phyloP scores from a whole-genome alignment of 1,140 invertebrate genomes.

The Halictus rubicundus region DNA sequence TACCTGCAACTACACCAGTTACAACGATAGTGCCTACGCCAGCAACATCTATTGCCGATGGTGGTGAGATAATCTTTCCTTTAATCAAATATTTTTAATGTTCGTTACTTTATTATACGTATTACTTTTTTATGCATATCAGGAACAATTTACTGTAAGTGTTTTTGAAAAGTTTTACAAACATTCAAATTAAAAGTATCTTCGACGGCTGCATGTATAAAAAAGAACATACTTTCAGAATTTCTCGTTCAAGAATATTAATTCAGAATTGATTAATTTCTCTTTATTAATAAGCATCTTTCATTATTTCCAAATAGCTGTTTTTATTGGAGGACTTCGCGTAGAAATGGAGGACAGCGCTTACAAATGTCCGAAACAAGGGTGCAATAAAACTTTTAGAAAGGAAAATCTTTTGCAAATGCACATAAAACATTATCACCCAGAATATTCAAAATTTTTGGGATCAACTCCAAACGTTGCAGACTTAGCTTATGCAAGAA shows the following conservation, averaged over 20 bases:
- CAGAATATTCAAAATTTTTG: conserved; percentile 87
- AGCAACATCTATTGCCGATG: conserved; percentile 63
- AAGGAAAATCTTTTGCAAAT: conserved; percentile 94
- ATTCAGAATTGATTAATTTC: conserved; percentile 6
- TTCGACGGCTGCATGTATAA: neutral
- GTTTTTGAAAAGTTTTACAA: conserved; percentile 13
- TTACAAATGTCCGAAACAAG: conserved; percentile 89
- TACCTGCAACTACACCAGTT: conserved; percentile 35
- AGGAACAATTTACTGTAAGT: conserved; percentile 74
- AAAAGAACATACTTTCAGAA: neutral
- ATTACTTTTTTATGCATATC: conserved; percentile 53
- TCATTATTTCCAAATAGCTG: conserved; percentile 69
- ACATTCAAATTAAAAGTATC: conserved; percentile 19
- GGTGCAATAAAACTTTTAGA: conserved; percentile 92
- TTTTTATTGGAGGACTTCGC: conserved; percentile 85
- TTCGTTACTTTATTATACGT: conserved; percentile 42
- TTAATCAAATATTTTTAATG: conserved; percentile 21
- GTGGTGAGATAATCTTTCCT: conserved; percentile 59
- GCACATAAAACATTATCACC: conserved; percentile 96
- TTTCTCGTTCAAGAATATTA: neutral
- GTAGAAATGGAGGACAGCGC: conserved; percentile 87
- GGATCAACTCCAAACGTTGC: conserved; percentile 91
- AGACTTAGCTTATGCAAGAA: conserved; percentile 90
- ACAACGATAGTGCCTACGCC: conserved; percentile 52
- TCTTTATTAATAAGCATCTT: conserved; percentile 14